Evolutionary conservation across 1,140 invertebrate genomes (phyloP).

Genomic region (Cydia fagiglandana): DNA sequence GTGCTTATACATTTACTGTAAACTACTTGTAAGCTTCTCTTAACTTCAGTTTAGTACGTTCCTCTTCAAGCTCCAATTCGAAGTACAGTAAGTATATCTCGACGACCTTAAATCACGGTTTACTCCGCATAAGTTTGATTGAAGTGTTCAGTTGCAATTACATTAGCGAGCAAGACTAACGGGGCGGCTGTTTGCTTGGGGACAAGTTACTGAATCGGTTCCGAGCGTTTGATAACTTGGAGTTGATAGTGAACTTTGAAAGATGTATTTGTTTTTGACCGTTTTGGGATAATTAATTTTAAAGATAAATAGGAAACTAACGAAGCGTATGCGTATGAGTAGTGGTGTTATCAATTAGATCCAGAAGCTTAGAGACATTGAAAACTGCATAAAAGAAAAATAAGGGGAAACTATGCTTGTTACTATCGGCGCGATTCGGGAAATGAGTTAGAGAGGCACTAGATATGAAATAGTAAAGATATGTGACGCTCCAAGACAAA

Average conservation of each 20-base stretch:
- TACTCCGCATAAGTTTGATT: slow-evolving; percentile 5
- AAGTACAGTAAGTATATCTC: slow-evolving; percentile 8
- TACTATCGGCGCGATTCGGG: too few species aligned
- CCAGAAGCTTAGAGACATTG: too few species aligned
- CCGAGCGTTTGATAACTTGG: slow-evolving; percentile 12
- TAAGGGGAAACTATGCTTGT: too few species aligned
- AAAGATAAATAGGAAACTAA: too few species aligned
- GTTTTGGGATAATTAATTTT: background rate
- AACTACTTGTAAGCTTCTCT: too few species aligned
- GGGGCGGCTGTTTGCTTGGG: slow-evolving; percentile 4
- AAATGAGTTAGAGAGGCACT: too few species aligned
- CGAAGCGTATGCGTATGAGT: too few species aligned
- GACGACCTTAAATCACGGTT: background rate
- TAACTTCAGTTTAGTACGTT: background rate
- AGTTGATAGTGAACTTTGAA: slow-evolving; percentile 4
- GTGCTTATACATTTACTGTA: too few species aligned
- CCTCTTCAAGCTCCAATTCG: background rate
- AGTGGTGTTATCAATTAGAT: too few species aligned
- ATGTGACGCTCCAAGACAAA: too few species aligned
- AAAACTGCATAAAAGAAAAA: too few species aligned
- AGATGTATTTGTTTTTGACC: background rate
- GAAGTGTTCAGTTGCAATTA: slow-evolving; percentile 23
- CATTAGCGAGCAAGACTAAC: slow-evolving; percentile 8
- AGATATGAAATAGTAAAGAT: too few species aligned
- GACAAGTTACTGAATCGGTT: slow-evolving; percentile 14